Base-by-base conservation (phyloP, 2,113 vertebrate species). In the Chlorocebus sabaeus region DNA sequence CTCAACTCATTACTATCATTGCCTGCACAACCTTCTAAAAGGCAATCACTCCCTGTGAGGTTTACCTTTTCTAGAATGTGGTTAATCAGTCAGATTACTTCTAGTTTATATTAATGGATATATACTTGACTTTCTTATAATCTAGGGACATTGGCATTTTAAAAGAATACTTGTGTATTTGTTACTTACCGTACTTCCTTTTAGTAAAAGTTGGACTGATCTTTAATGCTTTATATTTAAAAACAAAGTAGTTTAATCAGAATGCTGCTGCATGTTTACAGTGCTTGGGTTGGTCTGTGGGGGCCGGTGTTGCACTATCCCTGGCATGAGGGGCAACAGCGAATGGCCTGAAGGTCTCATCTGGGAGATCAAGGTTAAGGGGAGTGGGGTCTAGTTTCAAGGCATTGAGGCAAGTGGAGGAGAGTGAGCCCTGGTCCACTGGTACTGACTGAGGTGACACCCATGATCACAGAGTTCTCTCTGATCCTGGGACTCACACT, bases 1-100 rank as follows among this genome's bases (percentile, higher is more conserved):
- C 43, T 67, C 81, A 76, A 81, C 57, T 67, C 35, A 30, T 84
- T 72, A 17, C 35, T 25, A 12, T 55, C 32, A 50, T 27, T 16
- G 1, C 14, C 6, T 2, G 0, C 7, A 5, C 4, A 6, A 35
- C 2, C 52, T 40, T 18, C 11, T 76, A 64, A 80, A 73, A 12
- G 73, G 55, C 73, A 82, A 35, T 40, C 45, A 73, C 6, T 79
- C 30, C 30, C 2, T 57, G 20, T 67, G 50, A 22, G 55, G 18
- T 72, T 88, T 72, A 32, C 55, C 25, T 92, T 91, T 93, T 90
- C 40, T 81, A 82, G 48, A n/a, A 88, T 78, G 61, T 92, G 88
- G 25, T 61, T 55, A 40, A 89, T 94, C n/a, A 92, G 0, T 30
- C 27, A 30, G 35, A 68, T 92, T 85, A 16, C 20, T 92, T 94